Evolutionary conservation across 1,140 invertebrate genomes (phyloP), one percentile per base, ranked within the genome.

Genomic region (Leptonema lineaticorne): DNA sequence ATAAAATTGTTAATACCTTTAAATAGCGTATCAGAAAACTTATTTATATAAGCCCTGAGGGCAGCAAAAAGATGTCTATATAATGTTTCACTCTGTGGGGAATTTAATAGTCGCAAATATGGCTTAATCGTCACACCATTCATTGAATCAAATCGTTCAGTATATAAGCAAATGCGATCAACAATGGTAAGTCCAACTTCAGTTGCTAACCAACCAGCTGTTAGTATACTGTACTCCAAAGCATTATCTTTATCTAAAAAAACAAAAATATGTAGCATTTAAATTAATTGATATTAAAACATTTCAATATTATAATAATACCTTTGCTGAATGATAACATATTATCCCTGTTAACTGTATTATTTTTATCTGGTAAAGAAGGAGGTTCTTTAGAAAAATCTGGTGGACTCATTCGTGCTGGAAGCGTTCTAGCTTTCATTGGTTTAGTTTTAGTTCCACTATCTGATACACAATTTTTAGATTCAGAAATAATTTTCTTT

Each of bases 51-150:
- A 0, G 92, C 89, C 73, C 95, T 85, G 24, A 97, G 80, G 0
- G 92, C 90, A 8, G 94, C 94, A 80, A 98, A 97, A 2, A 96
- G 87, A 76, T 97, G 94, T 73, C 92, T 91, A 73, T 94, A 89
- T 24, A 97, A 80, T 9, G 85, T 88, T 79, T 97, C 95, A 27
- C 94, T 96, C 76, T 97, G 95, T 2, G 93, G 92, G 24, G 92
- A 85, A 79, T 93, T 89, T 9, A 98, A 83, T 73, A 96, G 91
- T 4, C 88, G 87, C n/a, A 98, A 76, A 76, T 96, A 94, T 28
- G 84, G 80, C 89, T 92, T 75, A 83, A 87, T 87, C 89, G 92
- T 82, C 6, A 86, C 76, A 75, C 93, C 94, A 58, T 94, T 92
- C 5, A 85, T 82, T 7, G 92, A 81, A 27, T 86, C 78, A 28